A percentile compares a stretch with the other conserved stretches of the same genome.
phyloP scores from a whole-genome alignment of 2,113 vertebrate genomes.

The Echinops telfairi region DNA sequence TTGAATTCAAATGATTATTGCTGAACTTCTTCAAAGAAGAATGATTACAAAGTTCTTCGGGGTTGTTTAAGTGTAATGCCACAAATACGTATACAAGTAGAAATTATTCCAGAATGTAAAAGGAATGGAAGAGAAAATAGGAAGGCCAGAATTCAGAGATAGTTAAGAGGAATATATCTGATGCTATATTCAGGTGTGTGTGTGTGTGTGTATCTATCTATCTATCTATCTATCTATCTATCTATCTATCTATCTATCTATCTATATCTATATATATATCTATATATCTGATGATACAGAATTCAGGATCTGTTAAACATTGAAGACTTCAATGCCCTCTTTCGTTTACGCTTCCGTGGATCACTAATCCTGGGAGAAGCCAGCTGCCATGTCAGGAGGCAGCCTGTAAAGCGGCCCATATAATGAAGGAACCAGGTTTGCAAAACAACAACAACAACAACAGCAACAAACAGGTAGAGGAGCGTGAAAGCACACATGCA shows the following conservation, averaged over 20 bases:
- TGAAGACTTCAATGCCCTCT: background rate
- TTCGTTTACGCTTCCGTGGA: background rate
- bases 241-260: too few relatives aligned
- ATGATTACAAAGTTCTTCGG: slow-evolving; percentile 36
- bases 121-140: background rate
- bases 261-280: too few relatives aligned
- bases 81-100: background rate
- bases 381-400: background rate
- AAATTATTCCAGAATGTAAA: background rate
- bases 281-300: background rate
- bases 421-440: background rate
- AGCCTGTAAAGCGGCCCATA: background rate
- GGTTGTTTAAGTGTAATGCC: background rate
- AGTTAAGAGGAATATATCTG: background rate
- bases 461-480: too few relatives aligned
- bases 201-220: too few relatives aligned
- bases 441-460: background rate
- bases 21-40: slow-evolving; percentile 35
- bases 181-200: too few relatives aligned
- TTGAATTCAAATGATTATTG: slow-evolving; percentile 59
- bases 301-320: slow-evolving; percentile 36
- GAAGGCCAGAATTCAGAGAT: background rate
- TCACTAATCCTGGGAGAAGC: background rate
- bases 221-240: too few relatives aligned
- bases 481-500: background rate